Evolutionary conservation across 2,113 vertebrate genomes (phyloP).

Genomic region (Nyctereutes procyonoides): DNA sequence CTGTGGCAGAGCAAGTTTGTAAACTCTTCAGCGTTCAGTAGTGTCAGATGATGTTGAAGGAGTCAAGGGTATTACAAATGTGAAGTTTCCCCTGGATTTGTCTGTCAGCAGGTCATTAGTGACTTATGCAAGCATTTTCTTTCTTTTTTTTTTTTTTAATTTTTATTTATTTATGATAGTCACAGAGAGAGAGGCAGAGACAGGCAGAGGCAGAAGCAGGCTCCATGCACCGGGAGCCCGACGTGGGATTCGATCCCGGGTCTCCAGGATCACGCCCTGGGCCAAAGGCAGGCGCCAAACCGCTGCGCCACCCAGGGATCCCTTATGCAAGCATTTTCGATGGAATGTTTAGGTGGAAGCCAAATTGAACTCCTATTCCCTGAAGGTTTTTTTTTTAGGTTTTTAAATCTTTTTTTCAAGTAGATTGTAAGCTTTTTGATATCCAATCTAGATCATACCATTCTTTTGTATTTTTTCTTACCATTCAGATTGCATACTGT

Average conservation of each 20-base stretch:
- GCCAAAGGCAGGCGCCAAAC: no score
- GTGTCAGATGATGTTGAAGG: slow-evolving; percentile 3
- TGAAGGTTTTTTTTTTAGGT: not conserved
- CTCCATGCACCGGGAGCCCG: no score
- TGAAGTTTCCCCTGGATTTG: not conserved
- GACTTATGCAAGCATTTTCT: not conserved
- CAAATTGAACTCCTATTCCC: slow-evolving; percentile 23
- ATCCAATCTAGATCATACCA: not conserved
- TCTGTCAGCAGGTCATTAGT: not conserved
- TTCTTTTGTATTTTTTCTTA: not conserved
- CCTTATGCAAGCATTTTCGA: not conserved
- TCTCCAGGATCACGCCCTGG: no score
- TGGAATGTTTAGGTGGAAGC: slow-evolving; percentile 4
- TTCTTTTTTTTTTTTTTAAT: no score
- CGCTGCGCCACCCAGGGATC: no score
- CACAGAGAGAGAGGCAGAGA: no score
- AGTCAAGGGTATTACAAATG: not conserved
- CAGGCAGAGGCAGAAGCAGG: no score
- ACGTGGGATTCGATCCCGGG: no score
- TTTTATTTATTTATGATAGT: no score
- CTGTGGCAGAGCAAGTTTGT: slow-evolving; percentile 10
- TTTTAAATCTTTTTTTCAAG: slow-evolving; percentile 6
- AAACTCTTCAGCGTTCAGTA: not conserved
- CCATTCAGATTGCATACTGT: not conserved
- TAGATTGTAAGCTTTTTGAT: not conserved